Evolutionary conservation across 2,888 invertebrate species (phyloP), one percentile per base, ranked within the genome.

Genomic region (Andrena bicolor): DNA sequence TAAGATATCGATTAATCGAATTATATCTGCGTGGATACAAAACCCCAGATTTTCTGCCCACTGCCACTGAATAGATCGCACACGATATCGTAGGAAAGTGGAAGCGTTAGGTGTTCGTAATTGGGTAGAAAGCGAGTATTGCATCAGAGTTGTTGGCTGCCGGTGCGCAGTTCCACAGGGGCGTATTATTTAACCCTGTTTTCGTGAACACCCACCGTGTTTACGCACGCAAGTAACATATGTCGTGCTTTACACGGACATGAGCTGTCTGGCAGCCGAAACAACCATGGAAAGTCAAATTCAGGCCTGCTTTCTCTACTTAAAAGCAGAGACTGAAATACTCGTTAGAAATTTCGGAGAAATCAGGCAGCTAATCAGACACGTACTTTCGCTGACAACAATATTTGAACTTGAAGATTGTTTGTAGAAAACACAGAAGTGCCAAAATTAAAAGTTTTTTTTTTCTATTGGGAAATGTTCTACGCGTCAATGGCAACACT

Each of bases 121-220:
- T 66, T 74, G 13, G n/a, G 8, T 6, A n/a, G 32, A 73, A 32
- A 20, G 41, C n/a, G 65, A 72, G 51, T 81, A 72, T 63, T 78
- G 65, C 71, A 72, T 20, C 49, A n/a, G 58, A 41, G 60, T n/a
- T 58, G 73, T 69, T 58, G 60, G 81, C 69, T 76, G 20, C 79
- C 77, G 74, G 78, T 84, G 86, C 89, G 86, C 86, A 90, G 91
- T 91, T 91, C 91, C 85, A 82, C 61, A 63, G 77, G 85, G 89
- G 87, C 89, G 89, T 88, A 90, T 91, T 92, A 89, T 90, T 92
- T 91, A 90, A 91, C 91, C 90, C 87, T 85, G 87, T 88, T 90
- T 88, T 86, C 83, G 83, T 64, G 88, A 83, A 79, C 76, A 76
- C 74, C 82, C 80, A 76, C 58, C 72, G 56, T 48, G 69, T 82